Evolutionary conservation across 92 coral and sea anemone species (phyloP).

Genomic region (Nematostella vectensis): DNA sequence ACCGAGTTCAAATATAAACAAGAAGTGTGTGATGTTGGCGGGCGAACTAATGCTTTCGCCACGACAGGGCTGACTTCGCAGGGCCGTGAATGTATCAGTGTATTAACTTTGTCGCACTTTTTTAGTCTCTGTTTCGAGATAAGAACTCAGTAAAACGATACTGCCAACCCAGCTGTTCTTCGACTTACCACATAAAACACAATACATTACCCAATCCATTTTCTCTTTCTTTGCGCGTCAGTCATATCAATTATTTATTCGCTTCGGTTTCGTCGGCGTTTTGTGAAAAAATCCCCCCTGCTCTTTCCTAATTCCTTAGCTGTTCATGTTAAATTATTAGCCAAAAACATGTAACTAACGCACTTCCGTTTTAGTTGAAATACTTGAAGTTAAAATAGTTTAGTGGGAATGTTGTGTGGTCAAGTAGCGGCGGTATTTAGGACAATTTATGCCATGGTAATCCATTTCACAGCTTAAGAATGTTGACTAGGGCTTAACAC

Average conservation of each 20-base stretch:
- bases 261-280: slow-evolving; percentile 33
- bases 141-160: slow-evolving; percentile 17
- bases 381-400: neutral
- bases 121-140: slow-evolving; percentile 5
- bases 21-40: slow-evolving; percentile 2
- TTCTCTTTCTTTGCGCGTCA: slow-evolving; percentile 10
- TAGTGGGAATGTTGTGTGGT: neutral
- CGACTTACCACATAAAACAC: slow-evolving; percentile 12
- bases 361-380: neutral
- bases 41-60: neutral
- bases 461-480: neutral
- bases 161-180: slow-evolving; percentile 9
- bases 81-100: slow-evolving; percentile 4
- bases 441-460: neutral
- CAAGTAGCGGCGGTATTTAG: neutral
- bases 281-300: slow-evolving; percentile 15
- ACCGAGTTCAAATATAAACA: slow-evolving; percentile 58
- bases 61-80: neutral
- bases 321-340: no score
- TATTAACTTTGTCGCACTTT: slow-evolving; percentile 16
- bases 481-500: neutral
- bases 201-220: slow-evolving; percentile 9
- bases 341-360: no score
- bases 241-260: slow-evolving; percentile 22
- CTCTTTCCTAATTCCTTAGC: slow-evolving; percentile 10